A percentile compares a stretch with the other conserved stretches of the same genome.
phyloP scores from a whole-genome alignment of 2,113 vertebrate genomes.

The Caloenas nicobarica region DNA sequence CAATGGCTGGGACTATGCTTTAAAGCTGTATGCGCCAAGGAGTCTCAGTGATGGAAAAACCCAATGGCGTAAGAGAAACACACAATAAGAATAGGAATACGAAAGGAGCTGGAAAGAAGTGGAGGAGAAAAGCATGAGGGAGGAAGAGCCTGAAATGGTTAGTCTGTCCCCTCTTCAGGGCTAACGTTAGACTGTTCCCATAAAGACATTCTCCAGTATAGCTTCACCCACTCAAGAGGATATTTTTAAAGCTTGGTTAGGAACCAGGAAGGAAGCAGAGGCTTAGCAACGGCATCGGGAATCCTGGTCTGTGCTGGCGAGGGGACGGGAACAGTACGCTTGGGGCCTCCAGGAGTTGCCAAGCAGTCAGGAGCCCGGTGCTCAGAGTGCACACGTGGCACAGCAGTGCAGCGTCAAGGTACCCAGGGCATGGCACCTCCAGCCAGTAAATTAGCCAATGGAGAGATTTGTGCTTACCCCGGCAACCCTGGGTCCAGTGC shows the following conservation, averaged over 20 bases:
- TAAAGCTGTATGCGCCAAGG: background rate
- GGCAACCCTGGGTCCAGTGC: background rate
- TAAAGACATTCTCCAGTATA: background rate
- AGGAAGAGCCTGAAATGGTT: constrained; percentile 4
- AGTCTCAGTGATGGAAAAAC: background rate
- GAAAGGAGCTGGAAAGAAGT: background rate
- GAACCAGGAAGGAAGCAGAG: background rate
- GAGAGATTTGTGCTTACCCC: background rate
- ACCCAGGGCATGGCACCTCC: background rate
- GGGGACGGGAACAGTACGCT: background rate
- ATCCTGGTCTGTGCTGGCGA: background rate
- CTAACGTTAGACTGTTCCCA: background rate
- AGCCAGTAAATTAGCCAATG: rapidly evolving
- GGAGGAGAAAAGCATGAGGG: background rate
- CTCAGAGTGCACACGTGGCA: rapidly evolving
- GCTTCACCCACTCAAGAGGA: constrained; percentile 1
- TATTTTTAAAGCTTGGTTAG: constrained; percentile 1
- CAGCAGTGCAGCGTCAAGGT: rapidly evolving
- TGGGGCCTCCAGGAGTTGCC: rapidly evolving
- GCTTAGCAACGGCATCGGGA: background rate
- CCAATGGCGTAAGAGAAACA: background rate
- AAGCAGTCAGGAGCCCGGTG: rapidly evolving
- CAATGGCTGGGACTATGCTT: background rate
- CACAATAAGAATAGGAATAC: background rate
- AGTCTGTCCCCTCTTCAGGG: background rate